These are phyloP conservation scores for Caenorhabditis tropicalis DNA, from an alignment of 1,140 invertebrate genomes.

Conservation along the genomic window DNA sequence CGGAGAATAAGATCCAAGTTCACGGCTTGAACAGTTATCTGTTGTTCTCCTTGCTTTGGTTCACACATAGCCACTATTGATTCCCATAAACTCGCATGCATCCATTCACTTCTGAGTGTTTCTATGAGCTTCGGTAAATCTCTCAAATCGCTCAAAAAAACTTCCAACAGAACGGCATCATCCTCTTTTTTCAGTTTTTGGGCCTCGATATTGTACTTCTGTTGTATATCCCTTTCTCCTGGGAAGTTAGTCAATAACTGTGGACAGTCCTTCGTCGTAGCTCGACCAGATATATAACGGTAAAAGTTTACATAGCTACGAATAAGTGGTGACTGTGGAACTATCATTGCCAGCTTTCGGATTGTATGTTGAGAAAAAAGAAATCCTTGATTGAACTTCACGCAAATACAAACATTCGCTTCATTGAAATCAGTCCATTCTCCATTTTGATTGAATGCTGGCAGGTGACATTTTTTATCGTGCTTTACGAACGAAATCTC, in stretches of 20 bases:
- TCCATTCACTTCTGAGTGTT: conserved; percentile 8
- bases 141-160: neutral
- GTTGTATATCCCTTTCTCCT: neutral
- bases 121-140: neutral
- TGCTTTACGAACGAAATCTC: neutral
- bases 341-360: neutral
- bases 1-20: neutral
- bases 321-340: conserved; percentile 1
- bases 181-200: neutral
- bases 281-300: neutral
- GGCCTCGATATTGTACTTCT: neutral
- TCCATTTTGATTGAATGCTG: neutral
- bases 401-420: neutral
- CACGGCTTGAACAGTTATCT: neutral
- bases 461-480: neutral
- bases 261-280: neutral
- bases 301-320: conserved; percentile 5
- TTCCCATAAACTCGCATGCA: neutral
- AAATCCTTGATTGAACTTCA: conserved; percentile 6
- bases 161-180: neutral
- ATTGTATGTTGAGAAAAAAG: neutral
- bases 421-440: conserved; percentile 8
- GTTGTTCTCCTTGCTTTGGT: neutral
- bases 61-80: conserved; percentile 13
- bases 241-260: neutral